Base-by-base conservation (phyloP, 2,113 vertebrate genomes). In the Atlantisia rogersi region DNA sequence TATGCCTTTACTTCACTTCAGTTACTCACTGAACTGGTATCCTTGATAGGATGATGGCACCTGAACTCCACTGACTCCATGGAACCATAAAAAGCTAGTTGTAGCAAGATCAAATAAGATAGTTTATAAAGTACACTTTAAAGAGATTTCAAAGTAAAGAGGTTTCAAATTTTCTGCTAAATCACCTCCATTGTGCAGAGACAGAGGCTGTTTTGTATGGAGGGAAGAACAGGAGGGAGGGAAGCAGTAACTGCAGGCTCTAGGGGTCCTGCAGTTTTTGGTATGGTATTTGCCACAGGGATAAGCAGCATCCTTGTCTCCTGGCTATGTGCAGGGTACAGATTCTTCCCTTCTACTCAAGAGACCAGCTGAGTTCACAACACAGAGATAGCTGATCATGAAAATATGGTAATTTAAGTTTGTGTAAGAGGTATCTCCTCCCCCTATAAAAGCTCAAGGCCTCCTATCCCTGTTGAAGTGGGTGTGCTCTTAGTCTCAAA, bases 21-120 rank as follows among this genome's bases (percentile, higher is more conserved):
- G 40, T 40, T 40, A 9, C 2, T 81, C 40, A 32, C 20, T 42
- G 15, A 19, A 10, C 25, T 56, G 31, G 7, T n/a, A 15, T 22
- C 32, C 26, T 32, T 3, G 1, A n/a, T 31, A 50, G 7, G 9
- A 37, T 31, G 22, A 29, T 11, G 35, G 25, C 39, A 69, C 12
- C 9, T 48, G 39, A 83, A 46, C 26, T 60, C 32, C 48, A 32
- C 8, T n/a, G 37, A 20, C 40, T 71, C 25, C 25, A 46, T 0
- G 0, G 48, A 75, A 28, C 4, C 12, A 24, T 3, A 2, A 3
- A 55, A 73, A 74, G 13, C 6, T 40, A 60, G 9, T 17, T 50
- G 63, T 48, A 74, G 39, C 7, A 44, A 26, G 16, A 64, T 13
- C 11, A 80, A n/a, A 29, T 24, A 55, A 50, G 12, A 42, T 6